Evolutionary conservation across 2,888 invertebrate genomes (phyloP).

Genomic region (Bembecia ichneumoniformis): DNA sequence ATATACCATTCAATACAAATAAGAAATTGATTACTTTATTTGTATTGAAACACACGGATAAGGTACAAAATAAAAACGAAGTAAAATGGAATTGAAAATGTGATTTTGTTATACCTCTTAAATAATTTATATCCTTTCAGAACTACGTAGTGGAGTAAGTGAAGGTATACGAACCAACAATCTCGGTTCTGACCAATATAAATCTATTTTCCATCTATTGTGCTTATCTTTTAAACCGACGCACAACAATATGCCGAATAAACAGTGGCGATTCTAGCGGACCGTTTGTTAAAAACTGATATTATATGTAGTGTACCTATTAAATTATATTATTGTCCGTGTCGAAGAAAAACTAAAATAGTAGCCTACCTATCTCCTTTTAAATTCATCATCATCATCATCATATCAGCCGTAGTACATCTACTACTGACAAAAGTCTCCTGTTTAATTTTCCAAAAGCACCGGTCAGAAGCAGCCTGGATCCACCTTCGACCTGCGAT

Average conservation of each 20-base stretch:
- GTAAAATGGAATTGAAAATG: neutral
- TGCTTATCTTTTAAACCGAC: neutral
- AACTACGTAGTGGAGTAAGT: neutral
- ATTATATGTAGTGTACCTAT: no score
- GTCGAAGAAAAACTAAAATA: no score
- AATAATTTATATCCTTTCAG: conserved; percentile 5
- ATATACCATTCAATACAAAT: no score
- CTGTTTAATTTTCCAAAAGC: no score
- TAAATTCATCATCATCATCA: no score
- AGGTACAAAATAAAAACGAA: neutral
- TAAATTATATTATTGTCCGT: no score
- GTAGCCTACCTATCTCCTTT: no score
- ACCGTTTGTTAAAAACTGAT: no score
- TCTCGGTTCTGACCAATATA: neutral
- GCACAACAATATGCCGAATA: neutral
- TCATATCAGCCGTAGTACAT: no score
- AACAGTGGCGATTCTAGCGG: neutral
- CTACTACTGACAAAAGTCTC: no score
- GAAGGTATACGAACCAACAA: neutral
- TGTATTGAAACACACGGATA: neutral
- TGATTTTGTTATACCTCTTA: neutral
- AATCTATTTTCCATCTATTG: neutral
- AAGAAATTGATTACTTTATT: neutral
- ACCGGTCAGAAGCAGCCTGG: no score
- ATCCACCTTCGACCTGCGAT: no score